Base-by-base conservation (phyloP, 2,797 vertebrate species). In the Labeo calbasu region DNA sequence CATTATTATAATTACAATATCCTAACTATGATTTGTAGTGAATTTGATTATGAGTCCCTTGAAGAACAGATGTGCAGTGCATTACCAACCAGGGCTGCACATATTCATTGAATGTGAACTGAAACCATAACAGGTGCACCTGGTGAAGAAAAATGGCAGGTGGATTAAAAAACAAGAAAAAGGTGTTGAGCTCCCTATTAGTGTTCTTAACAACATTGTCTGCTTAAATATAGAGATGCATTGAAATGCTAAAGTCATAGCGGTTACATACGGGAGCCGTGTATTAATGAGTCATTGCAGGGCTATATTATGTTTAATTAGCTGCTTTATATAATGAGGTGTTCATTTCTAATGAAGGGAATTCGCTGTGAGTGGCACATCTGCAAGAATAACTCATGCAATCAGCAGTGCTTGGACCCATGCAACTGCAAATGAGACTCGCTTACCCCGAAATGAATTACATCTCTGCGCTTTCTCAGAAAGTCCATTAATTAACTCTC, bases 231-330 rank as follows among this genome's bases (percentile, higher is more conserved):
- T 36, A 81, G 61, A 89, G 46, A 76, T 76, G 72, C 43, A 65
- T 55, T 84, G 50, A 70, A 81, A 84, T 75, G 69, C 81, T 79
- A 85, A 87, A 89, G 65, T 83, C 77, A 73, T 75, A 84, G 25
- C 12, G 70, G 55, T 77, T 81, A 73, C 80, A 66, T 69, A 94
- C 96, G 95, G 96, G 95, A 95, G 95, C 92, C 89, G 89, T 95
- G 95, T 95, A 97, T 97, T 97, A 98, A 97, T 97, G 97, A 99
- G 96, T 97, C 96, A 96, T 95, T 96, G 92, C 89, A 91, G 92
- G 92, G 96, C 96, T 96, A 96, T 97, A 97, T 98, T 98, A 97
- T 98, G 97, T 98, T 98, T 99, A 99, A 99, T 99, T 99, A 98
- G 96, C 96, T 97, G 96, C 96, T 98, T 99, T 98, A 98, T 99